Evolutionary conservation across 2,888 invertebrate genomes (phyloP), one percentile per base, ranked within the genome.

Genomic region (Pegoplata infirma): DNA sequence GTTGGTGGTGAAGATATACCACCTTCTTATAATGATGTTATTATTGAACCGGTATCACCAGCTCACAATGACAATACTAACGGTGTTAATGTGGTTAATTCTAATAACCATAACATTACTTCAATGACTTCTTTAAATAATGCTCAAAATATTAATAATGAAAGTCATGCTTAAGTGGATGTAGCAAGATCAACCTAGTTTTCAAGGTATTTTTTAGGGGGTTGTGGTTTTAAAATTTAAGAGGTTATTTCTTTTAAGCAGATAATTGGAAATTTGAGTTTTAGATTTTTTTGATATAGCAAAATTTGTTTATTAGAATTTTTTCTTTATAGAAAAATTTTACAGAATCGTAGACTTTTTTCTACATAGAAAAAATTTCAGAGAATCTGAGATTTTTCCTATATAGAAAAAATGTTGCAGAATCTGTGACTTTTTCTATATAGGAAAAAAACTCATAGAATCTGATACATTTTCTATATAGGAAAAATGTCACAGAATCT

Each of bases 81-180:
- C 8, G 21, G 14, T 17, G 63, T 17, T 51, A 44, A 7, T 40
- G 80, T 80, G 51, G 81, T 82, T 23, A 82, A 81, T 28, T 81
- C 82, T 12, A 64, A 47, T 17, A 47, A 12, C 10, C 58, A 64
- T 5, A 21, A 12, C 14, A 36, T 56, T 55, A 23, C 47, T 8
- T 12, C 23, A n/a, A 14, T 16, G 1, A 59, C 68, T 25, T 21
- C 51, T 32, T 25, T 40, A 28, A 63, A 64, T 40, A 63, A 59
- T 64, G 75, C 61, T 61, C 77, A 74, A 44, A 79, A 80, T 61
- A 83, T 81, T 67, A 80, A 80, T 49, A 80, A 81, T 59, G 87
- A 87, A 67, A 87, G 87, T 80, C 85, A 84, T 79, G 87, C 87
- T 82, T 87, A 88, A 81, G 44, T 21, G 5, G 7, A 36, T 28